Evolutionary conservation across 2,888 invertebrate genomes (phyloP), one percentile per base, ranked within the genome.

Genomic region (Chrysolina haemoptera): DNA sequence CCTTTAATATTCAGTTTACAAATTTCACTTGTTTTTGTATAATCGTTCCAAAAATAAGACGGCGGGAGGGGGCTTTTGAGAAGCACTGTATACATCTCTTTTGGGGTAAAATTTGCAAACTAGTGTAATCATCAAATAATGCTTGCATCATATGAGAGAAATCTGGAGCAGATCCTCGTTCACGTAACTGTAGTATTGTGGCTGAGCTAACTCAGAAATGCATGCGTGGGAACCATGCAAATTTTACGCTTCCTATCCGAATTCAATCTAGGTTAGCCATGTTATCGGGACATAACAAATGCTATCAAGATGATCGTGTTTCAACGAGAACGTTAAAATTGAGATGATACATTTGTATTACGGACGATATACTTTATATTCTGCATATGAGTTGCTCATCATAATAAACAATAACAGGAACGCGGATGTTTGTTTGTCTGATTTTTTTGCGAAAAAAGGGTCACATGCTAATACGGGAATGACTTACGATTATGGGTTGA

Each of bases 211-310:
- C 14, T 35, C 63, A 16, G 50, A 50, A 62, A 65, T 73, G 70
- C 73, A 67, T 73, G 81, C 84, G 84, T 84, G 84, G 83, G 84
- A 84, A 84, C 78, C 82, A 83, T 81, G 83, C 83, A 83, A 82
- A 83, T 84, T 82, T 82, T 80, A 78, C 81, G 81, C 80, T 78
- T 77, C 76, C 80, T 83, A 84, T 84, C 84, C 82, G 76, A 81
- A 83, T 81, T 81, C 79, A 82, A 84, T 84, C 84, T 84, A 81
- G 83, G 82, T 83, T 82, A 82, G 78, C 80, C 80, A 77, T 77
- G 79, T 82, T 82, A 83, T 82, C 82, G 80, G 80, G 72, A 78
- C 75, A 75, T 72, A 75, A 78, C 78, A 74, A 78, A 74, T 67
- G 74, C 77, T 77, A 83, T 83, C 82, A 80, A 82, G 82, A 83